These are phyloP conservation scores for Symphodus melops DNA, from an alignment of 2,113 vertebrate species.

Conservation along the genomic window DNA sequence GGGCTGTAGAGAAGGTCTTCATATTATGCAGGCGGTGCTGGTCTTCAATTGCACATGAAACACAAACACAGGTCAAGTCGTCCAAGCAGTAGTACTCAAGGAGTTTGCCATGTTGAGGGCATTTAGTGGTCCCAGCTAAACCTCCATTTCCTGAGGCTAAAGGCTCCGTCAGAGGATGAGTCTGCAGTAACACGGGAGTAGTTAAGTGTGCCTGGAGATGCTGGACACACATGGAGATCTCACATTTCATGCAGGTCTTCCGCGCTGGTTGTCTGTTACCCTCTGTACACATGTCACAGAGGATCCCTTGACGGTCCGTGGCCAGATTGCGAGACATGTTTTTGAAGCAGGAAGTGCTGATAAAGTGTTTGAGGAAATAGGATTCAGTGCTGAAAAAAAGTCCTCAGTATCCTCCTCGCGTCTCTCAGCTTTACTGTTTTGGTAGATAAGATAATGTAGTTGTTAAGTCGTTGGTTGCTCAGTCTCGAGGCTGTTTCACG, in stretches of 20 bases:
- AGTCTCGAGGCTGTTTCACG: background rate
- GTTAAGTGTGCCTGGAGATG: conserved; percentile 79
- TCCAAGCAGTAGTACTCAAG: conserved; percentile 80
- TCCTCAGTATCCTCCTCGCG: background rate
- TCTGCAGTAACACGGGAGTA: conserved; percentile 69
- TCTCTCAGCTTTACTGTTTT: background rate
- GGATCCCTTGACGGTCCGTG: background rate
- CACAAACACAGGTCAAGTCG: conserved; percentile 65
- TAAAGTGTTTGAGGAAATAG: background rate
- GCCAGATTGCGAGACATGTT: conserved; percentile 48
- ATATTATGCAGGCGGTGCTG: conserved; percentile 74
- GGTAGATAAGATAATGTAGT: background rate
- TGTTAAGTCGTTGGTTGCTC: background rate
- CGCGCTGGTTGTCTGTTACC: conserved; percentile 46
- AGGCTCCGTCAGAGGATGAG: conserved; percentile 77
- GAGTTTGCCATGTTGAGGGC: conserved; percentile 71
- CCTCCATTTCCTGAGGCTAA: background rate
- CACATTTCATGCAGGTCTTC: conserved; percentile 82
- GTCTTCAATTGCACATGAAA: conserved; percentile 64
- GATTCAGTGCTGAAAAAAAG: background rate
- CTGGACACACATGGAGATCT: conserved; percentile 79
- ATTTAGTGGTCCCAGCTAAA: conserved; percentile 56
- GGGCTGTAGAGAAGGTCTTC: conserved; percentile 74
- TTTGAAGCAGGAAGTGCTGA: background rate
- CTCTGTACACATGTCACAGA: conserved; percentile 78